A percentile compares a stretch with the other conserved stretches of the same genome.
phyloP scores from a whole-genome alignment of 2,888 invertebrate species.

The Sycophila texana region DNA sequence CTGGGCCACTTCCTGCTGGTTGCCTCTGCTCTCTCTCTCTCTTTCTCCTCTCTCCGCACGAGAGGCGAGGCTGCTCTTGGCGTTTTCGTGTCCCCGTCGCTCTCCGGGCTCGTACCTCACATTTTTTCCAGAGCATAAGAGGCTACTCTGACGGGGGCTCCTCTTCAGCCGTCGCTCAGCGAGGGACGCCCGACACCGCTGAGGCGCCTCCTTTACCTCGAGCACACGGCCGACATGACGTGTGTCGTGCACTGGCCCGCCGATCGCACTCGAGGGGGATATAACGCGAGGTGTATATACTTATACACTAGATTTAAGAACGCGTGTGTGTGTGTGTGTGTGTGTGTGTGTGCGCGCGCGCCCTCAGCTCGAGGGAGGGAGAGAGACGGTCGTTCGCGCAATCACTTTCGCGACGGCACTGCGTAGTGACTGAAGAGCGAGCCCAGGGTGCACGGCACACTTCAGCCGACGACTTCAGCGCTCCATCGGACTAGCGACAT shows the following conservation, averaged over 20 bases:
- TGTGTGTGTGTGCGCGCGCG: background rate
- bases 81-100: too few species aligned
- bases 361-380: background rate
- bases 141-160: too few species aligned
- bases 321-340: background rate
- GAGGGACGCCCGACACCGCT: too few species aligned
- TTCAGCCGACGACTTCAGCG: background rate
- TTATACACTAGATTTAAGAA: background rate
- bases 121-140: too few species aligned
- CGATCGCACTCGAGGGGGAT: background rate
- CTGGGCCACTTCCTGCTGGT: too few species aligned
- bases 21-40: too few species aligned
- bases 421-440: background rate
- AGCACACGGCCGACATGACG: conserved; percentile 4
- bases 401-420: background rate
- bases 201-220: background rate
- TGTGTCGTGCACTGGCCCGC: background rate
- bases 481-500: background rate
- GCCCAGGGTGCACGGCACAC: background rate
- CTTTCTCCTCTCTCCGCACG: too few species aligned
- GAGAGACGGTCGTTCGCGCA: background rate
- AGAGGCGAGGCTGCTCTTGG: too few species aligned
- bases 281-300: background rate
- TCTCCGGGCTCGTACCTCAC: too few species aligned
- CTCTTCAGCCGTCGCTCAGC: too few species aligned